These are phyloP conservation scores for Ophioderma brevispina DNA, from an alignment of 35 echinoderm and acorn worm genomes.

Conservation along the genomic window DNA sequence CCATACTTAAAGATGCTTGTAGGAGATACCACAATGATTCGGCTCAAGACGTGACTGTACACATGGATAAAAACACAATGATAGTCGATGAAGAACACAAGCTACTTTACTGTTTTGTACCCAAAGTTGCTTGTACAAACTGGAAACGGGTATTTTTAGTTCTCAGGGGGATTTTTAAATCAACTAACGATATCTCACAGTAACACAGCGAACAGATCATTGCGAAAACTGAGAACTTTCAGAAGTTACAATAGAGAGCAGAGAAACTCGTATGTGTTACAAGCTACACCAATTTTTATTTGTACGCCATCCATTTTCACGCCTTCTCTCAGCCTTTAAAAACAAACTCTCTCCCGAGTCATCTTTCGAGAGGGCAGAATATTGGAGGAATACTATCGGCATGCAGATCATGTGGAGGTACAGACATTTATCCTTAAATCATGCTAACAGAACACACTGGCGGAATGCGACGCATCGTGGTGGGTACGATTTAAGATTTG, in stretches of 20 bases:
- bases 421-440: not conserved
- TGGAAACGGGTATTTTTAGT: constrained; percentile 60
- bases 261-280: constrained; percentile 12
- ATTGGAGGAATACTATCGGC: not conserved
- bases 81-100: constrained; percentile 54
- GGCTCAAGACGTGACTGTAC: not conserved
- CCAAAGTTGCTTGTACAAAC: constrained; percentile 61
- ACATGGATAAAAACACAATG: constrained; percentile 5
- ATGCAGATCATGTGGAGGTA: constrained; percentile 3
- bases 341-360: constrained; percentile 51
- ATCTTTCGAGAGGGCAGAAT: not conserved
- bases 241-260: not conserved
- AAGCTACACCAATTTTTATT: constrained; percentile 70
- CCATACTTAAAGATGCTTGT: not conserved
- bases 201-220: not conserved
- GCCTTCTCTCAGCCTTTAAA: constrained; percentile 58
- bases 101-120: constrained; percentile 62
- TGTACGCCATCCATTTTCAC: constrained; percentile 65
- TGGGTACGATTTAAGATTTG: constrained; percentile 30
- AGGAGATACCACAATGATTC: not conserved
- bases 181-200: not conserved
- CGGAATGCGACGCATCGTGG: not conserved
- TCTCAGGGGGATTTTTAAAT: constrained; percentile 3
- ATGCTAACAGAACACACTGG: not conserved
- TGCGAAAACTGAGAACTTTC: not conserved